Evolutionary conservation across 2,113 vertebrate species (phyloP).

Genomic region (Tachysurus fulvidraco): DNA sequence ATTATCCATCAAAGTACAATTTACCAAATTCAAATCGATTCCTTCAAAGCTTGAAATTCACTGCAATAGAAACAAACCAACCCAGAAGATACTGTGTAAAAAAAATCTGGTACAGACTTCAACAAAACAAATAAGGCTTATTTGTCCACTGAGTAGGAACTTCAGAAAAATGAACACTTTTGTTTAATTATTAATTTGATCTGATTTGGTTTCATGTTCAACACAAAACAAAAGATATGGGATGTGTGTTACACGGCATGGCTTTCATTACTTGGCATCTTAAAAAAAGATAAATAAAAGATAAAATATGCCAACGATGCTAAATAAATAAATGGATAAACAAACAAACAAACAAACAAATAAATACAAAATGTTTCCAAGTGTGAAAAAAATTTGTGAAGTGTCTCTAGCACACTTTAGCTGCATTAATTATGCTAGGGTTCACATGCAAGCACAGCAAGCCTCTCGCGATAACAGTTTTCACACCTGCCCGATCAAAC

Average conservation of each 20-base stretch:
- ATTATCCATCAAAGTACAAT: not conserved
- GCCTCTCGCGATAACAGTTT: not conserved
- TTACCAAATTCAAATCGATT: not conserved
- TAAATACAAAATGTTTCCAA: no score
- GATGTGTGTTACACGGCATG: not conserved
- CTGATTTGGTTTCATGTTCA: not conserved
- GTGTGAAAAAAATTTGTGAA: not conserved
- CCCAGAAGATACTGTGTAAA: not conserved
- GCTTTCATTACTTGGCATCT: not conserved
- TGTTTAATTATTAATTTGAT: not conserved
- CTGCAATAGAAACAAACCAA: not conserved
- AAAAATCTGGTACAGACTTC: not conserved
- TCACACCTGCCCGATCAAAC: not conserved
- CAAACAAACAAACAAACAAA: no score
- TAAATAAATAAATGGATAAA: no score
- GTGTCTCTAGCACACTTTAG: not conserved
- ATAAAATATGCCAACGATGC: no score
- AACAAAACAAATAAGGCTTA: not conserved
- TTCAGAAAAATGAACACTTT: not conserved
- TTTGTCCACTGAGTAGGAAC: not conserved
- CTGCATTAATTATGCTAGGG: not conserved
- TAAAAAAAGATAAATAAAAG: not conserved
- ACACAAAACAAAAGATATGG: not conserved
- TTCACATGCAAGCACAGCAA: not conserved
- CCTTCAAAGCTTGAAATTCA: not conserved